A percentile compares a stretch with the other conserved stretches of the same genome.
Conservation (phyloP, 2,797 vertebrate species). For the Selene dorsalis region DNA sequence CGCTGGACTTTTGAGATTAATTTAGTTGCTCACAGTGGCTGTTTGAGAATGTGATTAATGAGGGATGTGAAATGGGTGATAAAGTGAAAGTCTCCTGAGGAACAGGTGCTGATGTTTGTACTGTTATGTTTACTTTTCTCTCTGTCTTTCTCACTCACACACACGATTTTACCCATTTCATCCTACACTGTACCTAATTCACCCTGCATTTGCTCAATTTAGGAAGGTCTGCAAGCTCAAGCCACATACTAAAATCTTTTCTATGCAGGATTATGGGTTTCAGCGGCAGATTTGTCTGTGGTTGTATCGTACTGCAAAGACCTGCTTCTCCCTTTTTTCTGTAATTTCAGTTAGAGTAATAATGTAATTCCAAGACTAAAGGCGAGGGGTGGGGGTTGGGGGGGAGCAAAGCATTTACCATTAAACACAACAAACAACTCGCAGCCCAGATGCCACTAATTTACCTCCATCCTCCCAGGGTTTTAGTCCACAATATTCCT, state of each 20-base stretch:
- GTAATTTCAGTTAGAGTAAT: slow-evolving; percentile 54
- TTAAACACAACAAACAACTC: slow-evolving; percentile 64
- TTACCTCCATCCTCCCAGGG: slow-evolving; percentile 60
- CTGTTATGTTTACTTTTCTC: background rate
- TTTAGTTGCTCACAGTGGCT: slow-evolving; percentile 15
- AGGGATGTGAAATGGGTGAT: slow-evolving; percentile 46
- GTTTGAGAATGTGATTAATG: slow-evolving; percentile 27
- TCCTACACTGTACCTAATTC: slow-evolving; percentile 21
- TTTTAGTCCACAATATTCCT: slow-evolving; percentile 58
- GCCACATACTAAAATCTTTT: slow-evolving; percentile 39
- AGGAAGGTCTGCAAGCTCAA: slow-evolving; percentile 42
- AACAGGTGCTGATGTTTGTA: slow-evolving; percentile 10
- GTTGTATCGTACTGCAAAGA: slow-evolving; percentile 45
- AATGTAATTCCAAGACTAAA: slow-evolving; percentile 44
- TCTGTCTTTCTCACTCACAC: background rate
- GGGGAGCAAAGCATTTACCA: slow-evolving; percentile 66
- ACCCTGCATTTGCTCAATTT: slow-evolving; percentile 43
- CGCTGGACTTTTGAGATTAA: slow-evolving; percentile 37
- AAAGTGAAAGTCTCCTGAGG: slow-evolving; percentile 37
- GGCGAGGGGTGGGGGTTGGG: background rate
- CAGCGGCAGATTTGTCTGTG: slow-evolving; percentile 44
- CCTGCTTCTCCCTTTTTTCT: slow-evolving; percentile 25
- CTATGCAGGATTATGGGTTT: slow-evolving; percentile 56
- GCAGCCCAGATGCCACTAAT: slow-evolving; percentile 63
- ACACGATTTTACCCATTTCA: background rate